phyloP scores from a whole-genome alignment of 2,113 vertebrate species.

The Bubo blakistoni region DNA sequence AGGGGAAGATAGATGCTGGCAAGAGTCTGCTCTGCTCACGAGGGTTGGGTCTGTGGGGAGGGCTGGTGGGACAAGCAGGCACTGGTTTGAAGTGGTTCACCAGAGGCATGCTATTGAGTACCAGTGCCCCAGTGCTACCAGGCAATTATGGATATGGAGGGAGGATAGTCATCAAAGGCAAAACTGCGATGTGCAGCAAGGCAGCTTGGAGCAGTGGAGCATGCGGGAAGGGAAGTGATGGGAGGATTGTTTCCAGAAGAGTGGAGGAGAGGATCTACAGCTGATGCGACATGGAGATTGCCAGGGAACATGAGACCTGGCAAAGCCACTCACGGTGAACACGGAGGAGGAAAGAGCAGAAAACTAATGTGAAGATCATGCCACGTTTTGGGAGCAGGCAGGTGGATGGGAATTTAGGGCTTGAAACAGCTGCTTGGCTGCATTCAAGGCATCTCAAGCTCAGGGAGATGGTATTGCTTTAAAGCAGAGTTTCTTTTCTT shows the following conservation, averaged over 20 bases:
- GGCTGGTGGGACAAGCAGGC: background rate
- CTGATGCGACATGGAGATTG: background rate
- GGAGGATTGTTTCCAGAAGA: background rate
- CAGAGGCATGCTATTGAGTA: background rate
- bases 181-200: rapidly evolving
- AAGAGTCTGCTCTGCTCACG: background rate
- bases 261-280: background rate
- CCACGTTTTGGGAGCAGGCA: background rate
- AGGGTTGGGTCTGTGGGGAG: background rate
- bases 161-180: background rate
- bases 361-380: background rate
- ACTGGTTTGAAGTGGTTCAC: background rate
- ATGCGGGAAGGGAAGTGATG: rapidly evolving
- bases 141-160: rapidly evolving
- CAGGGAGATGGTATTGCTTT: background rate
- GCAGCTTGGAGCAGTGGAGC: background rate
- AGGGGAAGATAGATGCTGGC: background rate
- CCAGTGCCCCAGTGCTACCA: background rate
- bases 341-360: background rate
- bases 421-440: background rate
- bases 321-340: background rate
- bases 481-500: background rate
- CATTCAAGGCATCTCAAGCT: background rate
- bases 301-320: background rate
- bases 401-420: background rate